Evolutionary conservation across 2,888 invertebrate genomes (phyloP), one percentile per base, ranked within the genome.

Genomic region (Eupithecia insigniata): DNA sequence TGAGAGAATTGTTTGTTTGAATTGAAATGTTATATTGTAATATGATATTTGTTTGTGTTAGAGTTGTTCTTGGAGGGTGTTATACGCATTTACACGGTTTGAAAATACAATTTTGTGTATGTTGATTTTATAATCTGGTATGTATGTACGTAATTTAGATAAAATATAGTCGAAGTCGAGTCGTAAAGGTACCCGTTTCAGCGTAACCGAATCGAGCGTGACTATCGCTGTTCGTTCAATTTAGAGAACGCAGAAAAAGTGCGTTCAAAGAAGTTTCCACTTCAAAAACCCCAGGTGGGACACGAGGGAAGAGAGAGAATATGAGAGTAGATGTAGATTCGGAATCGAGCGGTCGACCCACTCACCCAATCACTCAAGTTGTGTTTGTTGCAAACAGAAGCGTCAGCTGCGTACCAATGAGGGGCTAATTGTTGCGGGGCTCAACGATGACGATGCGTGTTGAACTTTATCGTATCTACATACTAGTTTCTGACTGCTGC

Each of bases 351-450:
- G 61, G 10, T 62, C 69, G 69, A 43, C 34, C 61, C 64, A 67
- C 69, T 74, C 62, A 66, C 79, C 76, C 78, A 74, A 71, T 75
- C 78, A 75, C 73, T 76, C 75, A 74, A 76, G 77, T 77, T 81
- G 80, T 83, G 84, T 84, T 85, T 84, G 80, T 79, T 73, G 80
- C 79, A 84, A 85, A 84, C 82, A 78, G 72, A 83, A 76, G 78
- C 78, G 76, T 74, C 69, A 71, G 70, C 73, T 73, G 85, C 84
- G 79, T 85, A 85, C 85, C 83, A 85, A 85, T 85, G 85, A 83
- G 81, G 80, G 78, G 77, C 81, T 85, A 85, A 85, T 85, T 84
- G 81, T 82, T 74, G 58, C 36, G 64, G 71, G 71, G 61, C 28
- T 34, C 34, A 34, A 62, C 61, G n/a, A n/a, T 34, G 10, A n/a